Conservation (phyloP, 2,113 vertebrate genomes). For the Eulemur macaco region DNA sequence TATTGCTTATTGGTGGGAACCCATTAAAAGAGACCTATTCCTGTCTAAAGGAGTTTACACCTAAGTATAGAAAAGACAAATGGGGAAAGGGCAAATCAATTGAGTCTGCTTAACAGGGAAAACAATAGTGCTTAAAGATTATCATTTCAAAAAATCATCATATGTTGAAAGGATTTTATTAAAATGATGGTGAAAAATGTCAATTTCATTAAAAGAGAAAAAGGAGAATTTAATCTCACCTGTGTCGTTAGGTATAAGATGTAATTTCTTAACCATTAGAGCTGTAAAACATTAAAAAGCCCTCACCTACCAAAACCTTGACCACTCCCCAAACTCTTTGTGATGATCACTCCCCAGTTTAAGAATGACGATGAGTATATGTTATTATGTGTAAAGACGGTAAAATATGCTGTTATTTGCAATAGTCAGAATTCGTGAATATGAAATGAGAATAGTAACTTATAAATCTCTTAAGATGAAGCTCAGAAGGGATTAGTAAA, state of each 20-base stretch:
- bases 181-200: slow-evolving; percentile 6
- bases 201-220: not conserved
- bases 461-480: not conserved
- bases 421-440: not conserved
- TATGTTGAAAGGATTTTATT: not conserved
- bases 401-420: not conserved
- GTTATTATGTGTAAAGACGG: not conserved
- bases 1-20: not conserved
- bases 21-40: not conserved
- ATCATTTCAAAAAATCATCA: slow-evolving; percentile 7
- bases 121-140: not conserved
- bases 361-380: not conserved
- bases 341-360: not conserved
- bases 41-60: not conserved
- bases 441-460: not conserved
- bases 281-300: not conserved
- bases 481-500: not conserved
- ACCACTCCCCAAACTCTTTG: not conserved
- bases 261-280: not conserved
- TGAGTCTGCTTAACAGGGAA: not conserved
- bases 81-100: not conserved
- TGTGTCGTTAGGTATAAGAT: not conserved
- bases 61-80: not conserved
- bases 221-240: not conserved
- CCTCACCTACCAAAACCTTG: not conserved